A percentile compares a stretch with the other conserved stretches of the same genome.
These are phyloP conservation scores for Haliclona indistincta DNA, from an alignment of 37 sponge, comb jelly and placozoan species.

Conservation along the genomic window DNA sequence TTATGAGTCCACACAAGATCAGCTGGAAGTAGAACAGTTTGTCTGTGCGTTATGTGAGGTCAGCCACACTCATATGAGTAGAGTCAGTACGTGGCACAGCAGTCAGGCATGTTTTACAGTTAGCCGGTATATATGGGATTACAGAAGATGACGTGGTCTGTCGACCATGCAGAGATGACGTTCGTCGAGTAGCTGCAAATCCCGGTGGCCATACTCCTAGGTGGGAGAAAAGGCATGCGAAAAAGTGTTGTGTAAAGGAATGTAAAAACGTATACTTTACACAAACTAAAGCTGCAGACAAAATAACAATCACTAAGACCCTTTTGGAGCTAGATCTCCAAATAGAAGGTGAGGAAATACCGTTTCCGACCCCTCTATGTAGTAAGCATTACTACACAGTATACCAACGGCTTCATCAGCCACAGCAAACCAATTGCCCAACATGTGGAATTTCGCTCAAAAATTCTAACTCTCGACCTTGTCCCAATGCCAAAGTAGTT, in stretches of 20 bases:
- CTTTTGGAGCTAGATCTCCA: too few relatives aligned
- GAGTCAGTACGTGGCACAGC: too few relatives aligned
- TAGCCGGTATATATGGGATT: too few relatives aligned
- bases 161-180: slow-evolving; percentile 22
- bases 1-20: too few relatives aligned
- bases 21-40: too few relatives aligned
- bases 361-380: slow-evolving; percentile 2
- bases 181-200: neutral
- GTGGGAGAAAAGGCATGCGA: neutral
- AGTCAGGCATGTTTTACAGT: too few relatives aligned
- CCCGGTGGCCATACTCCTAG: slow-evolving; percentile 2
- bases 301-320: too few relatives aligned
- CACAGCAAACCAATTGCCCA: neutral
- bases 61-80: too few relatives aligned
- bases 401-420: neutral
- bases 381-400: neutral
- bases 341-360: too few relatives aligned
- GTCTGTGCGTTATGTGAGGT: too few relatives aligned
- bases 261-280: neutral
- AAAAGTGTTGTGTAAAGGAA: slow-evolving; percentile 1
- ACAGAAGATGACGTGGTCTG: too few relatives aligned
- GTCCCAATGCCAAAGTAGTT: slow-evolving; percentile 4
- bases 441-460: neutral
- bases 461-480: neutral
- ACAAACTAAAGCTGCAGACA: neutral